Conservation (phyloP, 2,113 vertebrate species). For the Barbus barbus region DNA sequence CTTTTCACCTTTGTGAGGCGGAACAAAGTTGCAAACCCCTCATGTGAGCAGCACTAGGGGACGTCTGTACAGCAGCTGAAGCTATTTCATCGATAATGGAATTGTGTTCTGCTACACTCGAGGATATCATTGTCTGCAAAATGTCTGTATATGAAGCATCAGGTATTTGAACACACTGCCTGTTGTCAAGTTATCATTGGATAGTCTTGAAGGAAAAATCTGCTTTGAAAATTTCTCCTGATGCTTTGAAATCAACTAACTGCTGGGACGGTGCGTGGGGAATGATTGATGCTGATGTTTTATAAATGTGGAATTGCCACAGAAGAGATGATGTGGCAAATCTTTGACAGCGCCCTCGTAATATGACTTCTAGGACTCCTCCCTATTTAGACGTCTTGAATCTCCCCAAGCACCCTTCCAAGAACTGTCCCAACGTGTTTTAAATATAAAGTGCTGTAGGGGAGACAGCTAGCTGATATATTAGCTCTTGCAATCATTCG, state of each 20-base stretch:
- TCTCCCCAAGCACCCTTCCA: not conserved
- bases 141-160: constrained; percentile 21
- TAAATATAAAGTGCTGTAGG: constrained; percentile 25
- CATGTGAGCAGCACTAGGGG: not conserved
- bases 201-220: constrained; percentile 51
- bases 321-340: constrained; percentile 53
- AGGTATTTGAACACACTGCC: constrained; percentile 31
- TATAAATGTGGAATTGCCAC: constrained; percentile 52
- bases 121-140: no score
- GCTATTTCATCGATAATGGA: not conserved
- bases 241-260: constrained; percentile 21
- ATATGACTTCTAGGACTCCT: constrained; percentile 25
- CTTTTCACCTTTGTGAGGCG: constrained; percentile 21
- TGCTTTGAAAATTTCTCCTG: constrained; percentile 48
- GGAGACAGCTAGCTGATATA: not conserved
- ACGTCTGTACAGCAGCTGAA: not conserved
- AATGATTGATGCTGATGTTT: constrained; percentile 48
- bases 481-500: not conserved
- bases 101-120: not conserved
- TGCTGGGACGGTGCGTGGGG: constrained; percentile 31
- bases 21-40: constrained; percentile 20
- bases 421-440: constrained; percentile 22
- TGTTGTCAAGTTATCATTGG: constrained; percentile 45
- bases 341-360: constrained; percentile 5
- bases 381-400: constrained; percentile 22